Percentiles rank a stretch among this genome's conserved stretches.
Evolutionary conservation across 2,113 vertebrate genomes (phyloP).

Genomic region (Ammospiza caudacuta): DNA sequence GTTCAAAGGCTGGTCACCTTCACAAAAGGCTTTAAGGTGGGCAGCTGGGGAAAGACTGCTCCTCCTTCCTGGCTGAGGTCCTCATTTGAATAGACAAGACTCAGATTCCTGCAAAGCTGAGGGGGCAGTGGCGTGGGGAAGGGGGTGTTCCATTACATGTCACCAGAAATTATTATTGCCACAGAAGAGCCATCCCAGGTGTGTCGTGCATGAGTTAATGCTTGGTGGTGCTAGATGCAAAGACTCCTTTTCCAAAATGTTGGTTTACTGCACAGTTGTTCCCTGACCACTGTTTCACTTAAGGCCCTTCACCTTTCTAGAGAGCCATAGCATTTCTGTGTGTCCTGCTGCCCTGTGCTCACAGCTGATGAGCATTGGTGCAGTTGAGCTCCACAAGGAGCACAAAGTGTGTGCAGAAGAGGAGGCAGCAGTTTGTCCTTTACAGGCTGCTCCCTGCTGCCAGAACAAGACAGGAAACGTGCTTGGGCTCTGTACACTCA

Average conservation of each 20-base stretch:
- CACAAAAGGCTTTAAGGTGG: neutral
- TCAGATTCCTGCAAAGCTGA: neutral
- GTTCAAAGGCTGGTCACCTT: neutral
- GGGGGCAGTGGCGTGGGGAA: too few relatives aligned
- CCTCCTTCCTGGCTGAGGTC: neutral
- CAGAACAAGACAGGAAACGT: neutral
- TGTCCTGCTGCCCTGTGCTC: neutral
- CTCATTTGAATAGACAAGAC: neutral
- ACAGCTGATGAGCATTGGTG: neutral
- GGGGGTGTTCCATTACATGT: accelerated
- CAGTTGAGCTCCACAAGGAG: neutral
- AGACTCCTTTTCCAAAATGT: neutral
- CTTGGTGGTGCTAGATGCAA: too few relatives aligned
- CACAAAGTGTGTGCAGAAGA: accelerated
- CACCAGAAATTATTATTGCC: accelerated
- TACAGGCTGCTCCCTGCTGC: neutral
- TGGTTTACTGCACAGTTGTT: neutral
- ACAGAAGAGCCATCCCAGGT: neutral
- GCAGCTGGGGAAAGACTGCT: neutral
- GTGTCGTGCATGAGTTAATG: accelerated
- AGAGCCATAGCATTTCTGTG: accelerated
- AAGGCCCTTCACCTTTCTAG: neutral
- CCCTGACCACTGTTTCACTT: accelerated
- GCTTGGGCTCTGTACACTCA: accelerated
- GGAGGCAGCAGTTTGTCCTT: neutral